These are phyloP conservation scores for Platycnemis pennipes DNA, from an alignment of 2,888 invertebrate species.

Conservation along the genomic window DNA sequence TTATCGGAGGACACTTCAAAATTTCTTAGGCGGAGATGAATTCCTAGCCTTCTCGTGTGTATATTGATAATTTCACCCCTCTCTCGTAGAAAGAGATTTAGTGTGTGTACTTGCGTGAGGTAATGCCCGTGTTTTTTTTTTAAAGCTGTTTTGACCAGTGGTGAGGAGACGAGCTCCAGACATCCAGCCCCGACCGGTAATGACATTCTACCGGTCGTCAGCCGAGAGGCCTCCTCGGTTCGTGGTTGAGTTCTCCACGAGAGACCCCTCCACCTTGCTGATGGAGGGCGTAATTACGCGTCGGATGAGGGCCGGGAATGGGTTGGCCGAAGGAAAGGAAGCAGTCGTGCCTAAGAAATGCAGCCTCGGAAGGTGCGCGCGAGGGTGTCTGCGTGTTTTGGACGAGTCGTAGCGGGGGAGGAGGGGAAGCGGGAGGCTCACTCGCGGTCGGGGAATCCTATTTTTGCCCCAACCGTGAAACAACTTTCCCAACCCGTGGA, in stretches of 20 bases:
- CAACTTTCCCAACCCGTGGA: slow-evolving; percentile 52
- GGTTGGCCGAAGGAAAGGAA: not conserved
- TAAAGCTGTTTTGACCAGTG: no score
- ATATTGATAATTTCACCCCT: no score
- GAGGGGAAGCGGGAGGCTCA: not conserved
- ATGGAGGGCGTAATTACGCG: not conserved
- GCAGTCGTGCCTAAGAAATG: not conserved
- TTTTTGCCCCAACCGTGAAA: slow-evolving; percentile 59
- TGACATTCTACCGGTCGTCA: not conserved
- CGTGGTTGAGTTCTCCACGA: no score
- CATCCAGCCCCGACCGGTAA: not conserved
- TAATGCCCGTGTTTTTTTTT: no score
- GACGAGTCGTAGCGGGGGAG: not conserved
- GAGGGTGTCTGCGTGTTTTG: not conserved
- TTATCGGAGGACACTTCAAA: no score
- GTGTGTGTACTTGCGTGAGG: no score
- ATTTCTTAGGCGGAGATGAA: no score
- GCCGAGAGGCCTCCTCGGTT: not conserved
- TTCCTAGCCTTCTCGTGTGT: no score
- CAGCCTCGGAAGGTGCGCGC: not conserved
- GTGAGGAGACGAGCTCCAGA: no score
- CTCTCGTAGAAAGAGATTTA: no score
- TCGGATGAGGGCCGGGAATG: not conserved
- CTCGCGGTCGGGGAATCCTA: slow-evolving; percentile 36
- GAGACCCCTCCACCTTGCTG: no score